Percentiles rank a stretch among this genome's conserved stretches.
Evolutionary conservation across 2,888 invertebrate genomes (phyloP).

Genomic region (Ernsta delagoae): DNA sequence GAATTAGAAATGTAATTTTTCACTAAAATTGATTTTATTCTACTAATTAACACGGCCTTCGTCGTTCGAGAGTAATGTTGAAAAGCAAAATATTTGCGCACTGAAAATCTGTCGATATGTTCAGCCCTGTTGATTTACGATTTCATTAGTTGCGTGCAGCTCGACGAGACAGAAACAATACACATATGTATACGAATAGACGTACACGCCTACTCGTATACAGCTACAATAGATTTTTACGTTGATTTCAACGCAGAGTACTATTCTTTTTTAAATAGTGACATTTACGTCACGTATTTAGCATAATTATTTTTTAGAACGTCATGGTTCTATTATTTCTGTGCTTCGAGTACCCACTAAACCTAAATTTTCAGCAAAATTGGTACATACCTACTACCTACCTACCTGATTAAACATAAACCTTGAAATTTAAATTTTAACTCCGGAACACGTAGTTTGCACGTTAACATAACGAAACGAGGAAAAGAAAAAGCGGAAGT

Average conservation of each 20-base stretch:
- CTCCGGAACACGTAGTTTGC: conserved; percentile 12
- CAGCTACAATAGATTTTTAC: background rate
- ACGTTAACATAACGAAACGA: conserved; percentile 24
- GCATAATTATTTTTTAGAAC: no score
- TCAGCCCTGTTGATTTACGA: conserved; percentile 75
- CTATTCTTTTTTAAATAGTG: no score
- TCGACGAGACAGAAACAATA: conserved; percentile 60
- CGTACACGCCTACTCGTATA: background rate
- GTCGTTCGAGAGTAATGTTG: conserved; percentile 60
- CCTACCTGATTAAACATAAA: background rate
- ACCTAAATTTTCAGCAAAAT: no score
- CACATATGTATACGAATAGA: conserved; percentile 38
- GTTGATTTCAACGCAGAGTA: background rate
- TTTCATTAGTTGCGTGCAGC: conserved; percentile 72
- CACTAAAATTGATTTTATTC: conserved; percentile 39
- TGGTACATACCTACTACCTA: no score
- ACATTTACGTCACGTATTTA: no score
- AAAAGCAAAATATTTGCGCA: conserved; percentile 65
- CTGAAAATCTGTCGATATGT: conserved; percentile 70
- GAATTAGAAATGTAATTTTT: background rate
- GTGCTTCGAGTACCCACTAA: no score
- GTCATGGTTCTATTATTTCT: no score
- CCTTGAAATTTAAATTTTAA: conserved; percentile 7
- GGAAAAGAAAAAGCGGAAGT: conserved; percentile 28
- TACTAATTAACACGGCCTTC: conserved; percentile 69